These are phyloP conservation scores for Coecobrya sp. DNA, from an alignment of 2,888 invertebrate species.

Conservation along the genomic window DNA sequence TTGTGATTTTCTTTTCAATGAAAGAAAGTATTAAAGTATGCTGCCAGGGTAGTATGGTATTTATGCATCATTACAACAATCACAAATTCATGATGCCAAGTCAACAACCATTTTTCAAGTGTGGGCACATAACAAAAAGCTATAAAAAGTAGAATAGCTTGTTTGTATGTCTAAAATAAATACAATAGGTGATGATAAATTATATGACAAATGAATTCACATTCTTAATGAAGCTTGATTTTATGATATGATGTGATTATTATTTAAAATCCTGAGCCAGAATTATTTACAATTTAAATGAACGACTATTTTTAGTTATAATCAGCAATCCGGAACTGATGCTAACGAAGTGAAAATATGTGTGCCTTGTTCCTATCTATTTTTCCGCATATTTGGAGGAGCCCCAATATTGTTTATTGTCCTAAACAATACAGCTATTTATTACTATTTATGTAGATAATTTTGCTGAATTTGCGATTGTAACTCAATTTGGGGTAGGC, in stretches of 20 bases:
- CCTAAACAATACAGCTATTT: no score
- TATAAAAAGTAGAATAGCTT: not conserved
- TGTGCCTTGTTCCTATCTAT: no score
- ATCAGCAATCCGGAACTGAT: no score
- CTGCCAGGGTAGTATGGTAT: slow-evolving; percentile 39
- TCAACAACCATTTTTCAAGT: not conserved
- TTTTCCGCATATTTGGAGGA: no score
- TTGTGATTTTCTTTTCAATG: not conserved
- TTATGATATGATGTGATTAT: not conserved
- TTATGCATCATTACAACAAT: slow-evolving; percentile 22
- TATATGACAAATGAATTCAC: not conserved
- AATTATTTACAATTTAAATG: not conserved
- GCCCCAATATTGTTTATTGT: no score
- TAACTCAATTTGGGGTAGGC: no score
- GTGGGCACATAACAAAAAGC: not conserved
- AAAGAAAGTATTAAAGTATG: slow-evolving; percentile 66
- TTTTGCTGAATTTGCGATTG: no score
- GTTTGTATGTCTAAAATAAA: not conserved
- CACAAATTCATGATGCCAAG: slow-evolving; percentile 47
- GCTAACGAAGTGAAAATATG: no score
- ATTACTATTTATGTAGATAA: no score
- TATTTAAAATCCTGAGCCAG: not conserved
- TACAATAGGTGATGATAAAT: not conserved
- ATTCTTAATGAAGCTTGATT: not conserved
- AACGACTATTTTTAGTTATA: no score